Evolutionary conservation across 2,888 invertebrate genomes (phyloP).

Genomic region (Noctuana brunneofusca): DNA sequence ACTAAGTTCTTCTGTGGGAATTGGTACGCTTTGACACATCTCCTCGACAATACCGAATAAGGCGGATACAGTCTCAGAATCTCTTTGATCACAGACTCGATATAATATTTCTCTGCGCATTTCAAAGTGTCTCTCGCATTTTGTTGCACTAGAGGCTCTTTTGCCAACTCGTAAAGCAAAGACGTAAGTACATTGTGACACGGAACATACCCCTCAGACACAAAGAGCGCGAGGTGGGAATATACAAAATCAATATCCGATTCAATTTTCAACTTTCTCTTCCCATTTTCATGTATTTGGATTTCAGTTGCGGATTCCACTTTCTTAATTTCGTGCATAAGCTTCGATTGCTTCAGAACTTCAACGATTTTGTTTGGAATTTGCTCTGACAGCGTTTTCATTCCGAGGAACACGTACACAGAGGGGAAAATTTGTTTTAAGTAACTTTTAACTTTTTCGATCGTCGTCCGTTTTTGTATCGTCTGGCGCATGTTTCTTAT

Average conservation of each 20-base stretch:
- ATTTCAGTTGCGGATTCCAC: slow-evolving; percentile 55
- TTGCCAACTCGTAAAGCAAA: slow-evolving; percentile 65
- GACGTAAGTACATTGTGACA: slow-evolving; percentile 63
- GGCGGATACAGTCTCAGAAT: slow-evolving; percentile 70
- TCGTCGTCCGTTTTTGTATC: slow-evolving; percentile 55
- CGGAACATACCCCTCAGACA: slow-evolving; percentile 72
- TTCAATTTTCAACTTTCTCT: slow-evolving; percentile 43
- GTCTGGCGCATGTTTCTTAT: slow-evolving; percentile 57
- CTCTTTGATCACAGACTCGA: slow-evolving; percentile 68
- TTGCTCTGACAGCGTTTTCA: slow-evolving; percentile 55
- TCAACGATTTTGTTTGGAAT: slow-evolving; percentile 53
- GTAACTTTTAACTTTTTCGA: slow-evolving; percentile 66
- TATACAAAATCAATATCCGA: slow-evolving; percentile 59
- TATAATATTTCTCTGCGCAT: slow-evolving; percentile 51
- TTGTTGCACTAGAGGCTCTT: slow-evolving; percentile 57
- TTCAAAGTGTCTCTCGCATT: slow-evolving; percentile 55
- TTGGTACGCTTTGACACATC: slow-evolving; percentile 66
- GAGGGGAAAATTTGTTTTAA: slow-evolving; percentile 73
- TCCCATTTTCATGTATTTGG: slow-evolving; percentile 50
- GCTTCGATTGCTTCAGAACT: slow-evolving; percentile 53
- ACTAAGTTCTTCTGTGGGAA: slow-evolving; percentile 60
- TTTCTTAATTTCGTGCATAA: slow-evolving; percentile 57
- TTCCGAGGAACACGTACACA: slow-evolving; percentile 60
- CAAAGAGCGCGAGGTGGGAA: slow-evolving; percentile 60
- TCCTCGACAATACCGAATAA: slow-evolving; percentile 64